Evolutionary conservation across 1,140 invertebrate species (phyloP).

Genomic region (Anastrepha obliqua): DNA sequence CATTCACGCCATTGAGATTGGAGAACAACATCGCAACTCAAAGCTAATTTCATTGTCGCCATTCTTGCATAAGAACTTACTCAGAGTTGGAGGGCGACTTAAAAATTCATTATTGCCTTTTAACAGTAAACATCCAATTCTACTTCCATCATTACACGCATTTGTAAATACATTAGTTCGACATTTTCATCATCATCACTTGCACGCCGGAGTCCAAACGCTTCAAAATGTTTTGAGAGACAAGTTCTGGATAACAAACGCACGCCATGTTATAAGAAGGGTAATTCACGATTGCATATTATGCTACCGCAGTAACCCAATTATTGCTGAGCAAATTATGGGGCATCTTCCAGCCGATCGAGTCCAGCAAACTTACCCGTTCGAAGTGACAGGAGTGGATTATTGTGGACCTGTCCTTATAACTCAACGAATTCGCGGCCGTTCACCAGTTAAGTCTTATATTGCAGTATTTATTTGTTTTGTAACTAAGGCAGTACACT

Average conservation of each 20-base stretch:
- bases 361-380: conserved; percentile 60
- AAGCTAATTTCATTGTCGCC: conserved; percentile 63
- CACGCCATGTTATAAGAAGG: conserved; percentile 59
- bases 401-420: conserved; percentile 68
- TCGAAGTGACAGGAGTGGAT: conserved; percentile 64
- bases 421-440: background rate
- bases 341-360: conserved; percentile 62
- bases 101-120: conserved; percentile 62
- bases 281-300: conserved; percentile 64
- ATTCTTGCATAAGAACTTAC: conserved; percentile 68
- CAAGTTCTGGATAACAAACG: conserved; percentile 64
- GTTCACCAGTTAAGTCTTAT: conserved; percentile 53
- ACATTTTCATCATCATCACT: conserved; percentile 63
- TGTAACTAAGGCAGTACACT: conserved; percentile 63
- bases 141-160: conserved; percentile 67
- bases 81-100: conserved; percentile 74
- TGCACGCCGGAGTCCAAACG: conserved; percentile 70
- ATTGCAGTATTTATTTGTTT: conserved; percentile 61
- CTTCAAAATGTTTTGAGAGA: conserved; percentile 60
- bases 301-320: conserved; percentile 65
- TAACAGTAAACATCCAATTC: conserved; percentile 72
- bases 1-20: conserved; percentile 27
- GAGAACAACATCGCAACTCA: conserved; percentile 52
- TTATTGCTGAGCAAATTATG: conserved; percentile 64
- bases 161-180: conserved; percentile 70